These are phyloP conservation scores for Gopherus flavomarginatus DNA, from an alignment of 2,113 vertebrate genomes.

Conservation along the genomic window DNA sequence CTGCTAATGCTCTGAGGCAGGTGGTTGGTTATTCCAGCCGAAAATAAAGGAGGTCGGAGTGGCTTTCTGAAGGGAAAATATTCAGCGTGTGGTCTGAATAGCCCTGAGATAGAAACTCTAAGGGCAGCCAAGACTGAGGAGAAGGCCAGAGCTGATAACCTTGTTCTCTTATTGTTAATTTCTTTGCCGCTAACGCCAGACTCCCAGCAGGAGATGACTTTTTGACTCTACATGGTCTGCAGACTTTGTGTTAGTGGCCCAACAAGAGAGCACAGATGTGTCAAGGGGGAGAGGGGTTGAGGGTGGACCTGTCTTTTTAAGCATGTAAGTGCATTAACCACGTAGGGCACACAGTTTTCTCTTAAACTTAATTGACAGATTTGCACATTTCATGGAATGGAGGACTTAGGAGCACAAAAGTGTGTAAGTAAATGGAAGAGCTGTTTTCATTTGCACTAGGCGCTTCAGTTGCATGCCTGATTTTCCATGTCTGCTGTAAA, in stretches of 20 bases:
- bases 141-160: background rate
- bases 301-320: background rate
- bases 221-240: background rate
- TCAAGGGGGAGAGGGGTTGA: background rate
- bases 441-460: background rate
- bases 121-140: background rate
- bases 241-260: background rate
- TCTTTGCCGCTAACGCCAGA: background rate
- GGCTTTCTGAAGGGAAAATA: background rate
- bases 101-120: background rate
- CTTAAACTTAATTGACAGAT: background rate
- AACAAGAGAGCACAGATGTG: background rate
- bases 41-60: background rate
- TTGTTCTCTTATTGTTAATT: background rate
- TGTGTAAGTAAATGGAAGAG: background rate
- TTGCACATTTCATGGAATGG: background rate
- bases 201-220: background rate
- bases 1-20: background rate
- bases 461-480: background rate
- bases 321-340: background rate
- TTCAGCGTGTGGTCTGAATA: background rate
- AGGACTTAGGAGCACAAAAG: background rate
- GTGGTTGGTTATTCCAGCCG: background rate
- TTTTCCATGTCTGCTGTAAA: constrained; percentile 3
- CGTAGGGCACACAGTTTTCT: background rate